Evolutionary conservation across 37 sponge, comb jelly and placozoan genomes (phyloP), one percentile per base, ranked within the genome.

Genomic region (Halichondria panicea): DNA sequence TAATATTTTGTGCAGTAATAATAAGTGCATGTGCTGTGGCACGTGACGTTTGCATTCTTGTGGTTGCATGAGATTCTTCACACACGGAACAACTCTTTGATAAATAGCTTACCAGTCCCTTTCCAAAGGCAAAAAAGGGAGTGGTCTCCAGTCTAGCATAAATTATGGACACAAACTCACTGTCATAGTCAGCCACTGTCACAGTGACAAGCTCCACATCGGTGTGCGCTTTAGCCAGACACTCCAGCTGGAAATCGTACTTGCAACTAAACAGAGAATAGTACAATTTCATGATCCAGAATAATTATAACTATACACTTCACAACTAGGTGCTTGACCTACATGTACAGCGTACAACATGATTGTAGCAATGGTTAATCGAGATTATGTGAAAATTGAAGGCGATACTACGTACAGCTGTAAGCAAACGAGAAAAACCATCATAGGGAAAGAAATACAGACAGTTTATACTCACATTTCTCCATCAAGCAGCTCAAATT

Each of bases 401-500:
- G n/a, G n/a, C n/a, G n/a, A n/a, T n/a, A n/a, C n/a, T n/a, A n/a
- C n/a, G n/a, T n/a, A n/a, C n/a, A 58, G 12, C 4, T 8, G 31
- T 12, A 46, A 48, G 53, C 11, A 3, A 55, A 21, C 25, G 8
- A 35, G 55, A 53, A 22, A 39, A 8, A 65, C 40, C 4, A 40
- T 9, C 8, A 9, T 11, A 35, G 66, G 13, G 66, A 65, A 22
- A n/a, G 66, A 65, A 40, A 15, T 7, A 35, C 11, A 9, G 36
- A 35, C 40, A 9, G 4, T 13, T 9, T 18, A 34, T 9, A 21
- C 81, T 42, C 41, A 87, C 88, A 30, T 60, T 57, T 87, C 88
- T 70, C 88, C 88, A 67, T 87, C 88, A 55, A 80, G 37, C 45
- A 87, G 41, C 4, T 68, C 65, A 22, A 80, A 40, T 11, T 37